These are phyloP conservation scores for Cheiracanthium punctorium DNA, from an alignment of 2,888 invertebrate species.

Conservation along the genomic window DNA sequence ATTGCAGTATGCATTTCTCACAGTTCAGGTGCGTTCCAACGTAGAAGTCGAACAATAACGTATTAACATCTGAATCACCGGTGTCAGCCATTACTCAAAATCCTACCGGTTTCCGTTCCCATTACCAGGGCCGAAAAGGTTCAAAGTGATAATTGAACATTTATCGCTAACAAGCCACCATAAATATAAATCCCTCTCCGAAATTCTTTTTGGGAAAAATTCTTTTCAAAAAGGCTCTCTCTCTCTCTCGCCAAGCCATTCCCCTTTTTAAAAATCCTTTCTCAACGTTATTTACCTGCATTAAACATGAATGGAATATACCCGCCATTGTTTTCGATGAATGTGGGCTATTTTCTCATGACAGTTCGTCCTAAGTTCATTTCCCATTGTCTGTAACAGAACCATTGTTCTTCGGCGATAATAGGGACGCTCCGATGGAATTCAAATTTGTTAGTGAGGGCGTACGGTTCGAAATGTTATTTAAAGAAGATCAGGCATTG, in stretches of 20 bases:
- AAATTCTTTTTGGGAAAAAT: constrained; percentile 11
- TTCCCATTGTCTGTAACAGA: constrained; percentile 36
- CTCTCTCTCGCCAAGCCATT: too few species aligned
- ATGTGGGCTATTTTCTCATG: constrained; percentile 49
- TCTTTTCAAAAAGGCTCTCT: constrained; percentile 19
- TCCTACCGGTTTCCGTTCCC: background rate
- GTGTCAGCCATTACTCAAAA: too few species aligned
- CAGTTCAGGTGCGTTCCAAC: too few species aligned
- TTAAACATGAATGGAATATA: constrained; percentile 53
- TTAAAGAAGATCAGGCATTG: background rate
- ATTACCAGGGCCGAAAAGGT: background rate
- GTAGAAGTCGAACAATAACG: too few species aligned
- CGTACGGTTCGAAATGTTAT: background rate
- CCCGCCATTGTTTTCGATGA: constrained; percentile 32
- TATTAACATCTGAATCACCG: too few species aligned
- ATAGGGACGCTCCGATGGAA: constrained; percentile 21
- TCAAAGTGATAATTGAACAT: constrained; percentile 36
- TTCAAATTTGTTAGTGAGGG: background rate
- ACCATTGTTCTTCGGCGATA: constrained; percentile 43
- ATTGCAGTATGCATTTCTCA: too few species aligned
- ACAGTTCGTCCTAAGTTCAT: constrained; percentile 34
- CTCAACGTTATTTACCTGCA: constrained; percentile 48
- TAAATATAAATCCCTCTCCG: constrained; percentile 38
- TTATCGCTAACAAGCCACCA: constrained; percentile 42
- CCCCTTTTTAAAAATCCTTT: constrained; percentile 27